phyloP scores from a whole-genome alignment of 1,140 invertebrate genomes.

The Drosophila baimaii region DNA sequence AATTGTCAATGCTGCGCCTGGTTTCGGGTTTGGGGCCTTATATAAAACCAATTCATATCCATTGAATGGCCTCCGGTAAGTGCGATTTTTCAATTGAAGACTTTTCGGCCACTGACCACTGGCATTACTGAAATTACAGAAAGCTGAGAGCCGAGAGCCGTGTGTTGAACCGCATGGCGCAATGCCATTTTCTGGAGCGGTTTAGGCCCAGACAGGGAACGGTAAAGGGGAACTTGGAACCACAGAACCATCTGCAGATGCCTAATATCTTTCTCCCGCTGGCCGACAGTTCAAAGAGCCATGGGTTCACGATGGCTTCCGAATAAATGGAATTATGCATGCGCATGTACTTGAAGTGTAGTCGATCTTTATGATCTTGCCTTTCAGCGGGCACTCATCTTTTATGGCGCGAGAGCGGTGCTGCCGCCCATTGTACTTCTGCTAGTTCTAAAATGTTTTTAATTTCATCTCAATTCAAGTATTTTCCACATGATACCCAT shows the following conservation, averaged over 20 bases:
- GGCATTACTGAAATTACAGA: conserved; percentile 49
- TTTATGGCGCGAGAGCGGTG: conserved; percentile 47
- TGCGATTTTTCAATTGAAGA: conserved; percentile 67
- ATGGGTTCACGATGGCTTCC: neutral
- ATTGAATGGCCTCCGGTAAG: conserved; percentile 61
- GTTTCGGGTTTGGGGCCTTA: conserved; percentile 36
- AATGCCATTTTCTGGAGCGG: conserved; percentile 6
- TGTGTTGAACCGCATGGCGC: conserved; percentile 1
- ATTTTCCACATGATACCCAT: conserved; percentile 47
- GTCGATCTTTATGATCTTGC: conserved; percentile 63
- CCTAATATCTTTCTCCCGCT: conserved; percentile 47
- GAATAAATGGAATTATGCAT: conserved; percentile 27
- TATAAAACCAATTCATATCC: conserved; percentile 66
- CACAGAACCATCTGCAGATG: conserved; percentile 30
- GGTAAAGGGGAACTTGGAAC: neutral
- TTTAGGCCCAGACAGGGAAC: neutral
- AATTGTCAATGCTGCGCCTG: conserved; percentile 8
- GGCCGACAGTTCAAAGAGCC: conserved; percentile 57
- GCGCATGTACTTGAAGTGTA: conserved; percentile 45
- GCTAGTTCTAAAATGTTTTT: conserved; percentile 38
- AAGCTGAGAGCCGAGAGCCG: conserved; percentile 29
- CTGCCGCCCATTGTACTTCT: conserved; percentile 39
- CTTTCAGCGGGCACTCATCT: conserved; percentile 65
- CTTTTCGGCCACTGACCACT: conserved; percentile 28
- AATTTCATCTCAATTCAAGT: conserved; percentile 41